Evolutionary conservation across 2,888 invertebrate genomes (phyloP).

Genomic region (Diploptera punctata): DNA sequence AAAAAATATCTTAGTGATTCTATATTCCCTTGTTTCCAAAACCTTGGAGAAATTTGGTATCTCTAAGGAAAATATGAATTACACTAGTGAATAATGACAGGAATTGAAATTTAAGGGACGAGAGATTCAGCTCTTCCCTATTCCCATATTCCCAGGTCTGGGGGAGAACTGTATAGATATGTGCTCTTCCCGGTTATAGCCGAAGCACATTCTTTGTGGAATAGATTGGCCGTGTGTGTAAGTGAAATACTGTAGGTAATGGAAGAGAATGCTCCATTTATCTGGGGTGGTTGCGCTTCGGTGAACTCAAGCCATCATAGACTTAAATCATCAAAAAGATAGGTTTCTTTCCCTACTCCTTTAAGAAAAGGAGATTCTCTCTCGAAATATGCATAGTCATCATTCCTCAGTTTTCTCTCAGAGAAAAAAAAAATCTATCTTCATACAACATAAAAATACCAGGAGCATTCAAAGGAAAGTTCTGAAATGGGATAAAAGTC

Average conservation of each 20-base stretch:
- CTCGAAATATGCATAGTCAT: neutral
- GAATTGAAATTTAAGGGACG: too few species aligned
- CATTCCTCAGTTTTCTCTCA: neutral
- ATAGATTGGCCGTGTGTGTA: neutral
- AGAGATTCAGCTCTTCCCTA: neutral
- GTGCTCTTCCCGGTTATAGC: neutral
- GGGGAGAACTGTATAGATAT: neutral
- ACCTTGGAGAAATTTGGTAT: too few species aligned
- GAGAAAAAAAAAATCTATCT: too few species aligned
- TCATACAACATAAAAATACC: too few species aligned
- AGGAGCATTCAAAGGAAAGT: too few species aligned
- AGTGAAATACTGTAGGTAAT: constrained; percentile 18
- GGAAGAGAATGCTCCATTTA: constrained; percentile 2
- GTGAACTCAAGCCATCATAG: neutral
- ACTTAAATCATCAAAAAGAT: constrained; percentile 10
- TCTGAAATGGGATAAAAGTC: too few species aligned
- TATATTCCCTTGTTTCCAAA: neutral
- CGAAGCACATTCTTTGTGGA: neutral
- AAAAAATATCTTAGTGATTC: too few species aligned
- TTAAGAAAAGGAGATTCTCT: too few species aligned
- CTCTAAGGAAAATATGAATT: too few species aligned
- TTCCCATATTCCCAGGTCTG: neutral
- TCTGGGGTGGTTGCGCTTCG: neutral
- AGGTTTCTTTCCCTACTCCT: neutral
- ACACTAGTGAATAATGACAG: too few species aligned